Evolutionary conservation across 2,888 invertebrate genomes (phyloP), one percentile per base, ranked within the genome.

Genomic region (Dioctria rufipes): DNA sequence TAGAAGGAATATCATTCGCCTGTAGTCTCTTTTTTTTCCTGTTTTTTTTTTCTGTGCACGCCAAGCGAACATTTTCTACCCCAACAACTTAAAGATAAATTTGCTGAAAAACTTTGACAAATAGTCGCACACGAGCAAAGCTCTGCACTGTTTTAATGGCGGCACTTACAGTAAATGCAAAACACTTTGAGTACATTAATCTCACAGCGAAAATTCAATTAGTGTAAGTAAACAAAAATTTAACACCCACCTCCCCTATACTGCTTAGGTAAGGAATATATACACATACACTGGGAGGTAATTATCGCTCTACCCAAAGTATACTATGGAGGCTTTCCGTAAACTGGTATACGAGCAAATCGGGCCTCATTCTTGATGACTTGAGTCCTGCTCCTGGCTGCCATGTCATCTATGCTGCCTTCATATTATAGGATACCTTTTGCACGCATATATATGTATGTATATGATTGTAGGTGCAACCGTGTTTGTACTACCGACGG

Each of bases 201-300:
- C 77, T 77, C 46, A 63, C 49, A 63, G 63, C 61, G 77, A 63
- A 77, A 63, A 77, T 77, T 77, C 63, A 77, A 77, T 77, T 77
- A 63, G 77, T 61, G 77, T 77, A 77, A 77, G 63, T 61, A 63
- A 77, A 77, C 77, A 77, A 77, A 77, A 77, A 77, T 77, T 77
- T 77, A 77, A 77, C 77, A 63, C 77, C 61, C 25, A 0, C 25
- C 25, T 25, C 25, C 25, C 25, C 77, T 9, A 13, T 46, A 13
- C 42, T 13, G 25, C 25, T 25, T 43, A 77, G 77, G 77, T 77
- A 77, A 77, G 25, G 25, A 25, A 25, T 25, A 25, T 25, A 25
- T 25, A 25, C 25, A 25, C 25, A 25, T 25, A 77, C 63, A 63
- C 49, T 37, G 46, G 61, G 25, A 25, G 25, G 63, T 63, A 63